These are phyloP conservation scores for Dinocampus coccinellae DNA, from an alignment of 2,888 invertebrate species.

Conservation along the genomic window DNA sequence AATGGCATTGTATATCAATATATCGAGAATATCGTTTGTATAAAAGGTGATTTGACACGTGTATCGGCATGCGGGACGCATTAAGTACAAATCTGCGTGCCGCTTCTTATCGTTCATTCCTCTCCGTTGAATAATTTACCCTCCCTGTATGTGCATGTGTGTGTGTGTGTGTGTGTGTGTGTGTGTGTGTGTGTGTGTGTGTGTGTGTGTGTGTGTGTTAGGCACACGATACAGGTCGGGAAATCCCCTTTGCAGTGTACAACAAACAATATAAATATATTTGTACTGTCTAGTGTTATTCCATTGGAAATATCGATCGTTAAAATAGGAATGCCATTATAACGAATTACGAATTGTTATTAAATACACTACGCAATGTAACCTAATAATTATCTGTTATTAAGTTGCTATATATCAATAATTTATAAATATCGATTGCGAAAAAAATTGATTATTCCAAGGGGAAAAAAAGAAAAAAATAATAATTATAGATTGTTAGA, in stretches of 20 bases:
- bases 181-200: not conserved
- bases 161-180: not conserved
- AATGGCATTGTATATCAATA: conserved; percentile 12
- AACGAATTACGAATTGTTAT: no score
- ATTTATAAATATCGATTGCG: not conserved
- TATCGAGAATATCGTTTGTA: conserved; percentile 11
- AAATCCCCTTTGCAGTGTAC: not conserved
- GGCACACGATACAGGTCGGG: conserved; percentile 38
- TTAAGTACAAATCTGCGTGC: conserved; percentile 44
- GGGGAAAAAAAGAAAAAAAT: not conserved
- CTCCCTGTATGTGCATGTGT: not conserved
- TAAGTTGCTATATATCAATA: not conserved
- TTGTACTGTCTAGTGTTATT: not conserved
- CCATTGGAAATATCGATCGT: conserved; percentile 20
- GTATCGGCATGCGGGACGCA: conserved; percentile 46
- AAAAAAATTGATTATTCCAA: not conserved
- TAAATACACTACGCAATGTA: not conserved
- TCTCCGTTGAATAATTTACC: conserved; percentile 50
- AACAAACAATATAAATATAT: not conserved
- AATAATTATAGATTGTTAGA: not conserved
- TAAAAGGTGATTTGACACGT: conserved; percentile 28
- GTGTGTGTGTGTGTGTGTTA: not conserved
- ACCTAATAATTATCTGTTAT: not conserved
- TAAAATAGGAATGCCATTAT: not conserved
- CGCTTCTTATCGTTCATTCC: conserved; percentile 48